A percentile compares a stretch with the other conserved stretches of the same genome.
Conservation (phyloP, 2,797 vertebrate genomes). For the Fistularia commersonii region DNA sequence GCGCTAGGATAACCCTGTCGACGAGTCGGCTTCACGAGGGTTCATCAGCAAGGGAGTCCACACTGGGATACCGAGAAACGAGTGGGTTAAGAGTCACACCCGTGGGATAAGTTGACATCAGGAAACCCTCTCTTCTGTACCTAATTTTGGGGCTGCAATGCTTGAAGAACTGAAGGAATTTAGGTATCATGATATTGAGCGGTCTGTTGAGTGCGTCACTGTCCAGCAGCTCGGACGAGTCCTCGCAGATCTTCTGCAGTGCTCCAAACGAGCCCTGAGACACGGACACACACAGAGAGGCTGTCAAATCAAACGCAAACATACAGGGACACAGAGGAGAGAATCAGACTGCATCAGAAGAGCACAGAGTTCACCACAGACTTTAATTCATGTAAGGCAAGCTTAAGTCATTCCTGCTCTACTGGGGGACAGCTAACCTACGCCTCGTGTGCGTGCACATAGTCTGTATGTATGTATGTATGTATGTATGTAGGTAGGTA, state of each 20-base stretch:
- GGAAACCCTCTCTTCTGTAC: conserved; percentile 51
- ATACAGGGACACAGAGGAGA: conserved; percentile 54
- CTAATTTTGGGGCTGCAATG: conserved; percentile 96
- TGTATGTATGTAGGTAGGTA: too few species aligned
- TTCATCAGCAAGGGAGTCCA: too few species aligned
- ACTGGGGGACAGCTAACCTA: too few species aligned
- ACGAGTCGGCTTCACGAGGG: too few species aligned
- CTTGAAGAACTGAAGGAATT: conserved; percentile 96
- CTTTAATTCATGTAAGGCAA: too few species aligned
- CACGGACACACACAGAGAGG: conserved; percentile 63
- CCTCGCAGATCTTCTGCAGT: conserved; percentile 94
- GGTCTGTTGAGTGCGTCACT: conserved; percentile 92
- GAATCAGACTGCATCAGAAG: conserved; percentile 56
- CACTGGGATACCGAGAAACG: too few species aligned
- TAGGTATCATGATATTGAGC: conserved; percentile 95
- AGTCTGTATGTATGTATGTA: too few species aligned
- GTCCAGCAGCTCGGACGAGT: conserved; percentile 92
- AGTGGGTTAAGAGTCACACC: background rate
- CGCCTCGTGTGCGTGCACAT: too few species aligned
- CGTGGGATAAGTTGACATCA: too few species aligned
- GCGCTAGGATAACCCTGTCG: too few species aligned
- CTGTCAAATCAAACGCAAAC: conserved; percentile 69
- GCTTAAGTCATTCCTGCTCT: too few species aligned
- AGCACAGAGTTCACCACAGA: too few species aligned
- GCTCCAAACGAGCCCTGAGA: conserved; percentile 91